Conservation (phyloP, 2,888 invertebrate genomes). For the Protonemura montana region DNA sequence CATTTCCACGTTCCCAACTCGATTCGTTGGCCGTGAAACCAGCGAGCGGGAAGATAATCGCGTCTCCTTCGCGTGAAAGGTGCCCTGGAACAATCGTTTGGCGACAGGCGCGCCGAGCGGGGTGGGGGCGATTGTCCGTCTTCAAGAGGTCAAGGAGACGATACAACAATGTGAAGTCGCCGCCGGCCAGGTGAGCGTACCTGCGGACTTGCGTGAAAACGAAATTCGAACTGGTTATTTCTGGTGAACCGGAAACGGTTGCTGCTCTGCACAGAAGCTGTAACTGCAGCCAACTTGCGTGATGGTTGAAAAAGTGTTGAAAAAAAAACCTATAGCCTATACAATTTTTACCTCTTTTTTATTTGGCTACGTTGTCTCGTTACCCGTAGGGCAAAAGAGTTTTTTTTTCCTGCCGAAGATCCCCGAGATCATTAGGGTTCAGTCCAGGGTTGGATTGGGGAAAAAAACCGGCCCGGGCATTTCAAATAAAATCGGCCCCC, state of each 20-base stretch:
- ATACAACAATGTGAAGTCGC: background rate
- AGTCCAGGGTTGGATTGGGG: no score
- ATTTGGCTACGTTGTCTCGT: conserved; percentile 1
- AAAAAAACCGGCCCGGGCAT: no score
- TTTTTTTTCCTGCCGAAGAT: conserved; percentile 27
- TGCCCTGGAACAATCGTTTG: background rate
- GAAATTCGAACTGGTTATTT: conserved; percentile 32
- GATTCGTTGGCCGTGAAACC: background rate
- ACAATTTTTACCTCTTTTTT: background rate
- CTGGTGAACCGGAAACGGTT: conserved; percentile 18
- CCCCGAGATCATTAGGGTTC: conserved; percentile 31
- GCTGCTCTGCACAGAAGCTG: conserved; percentile 16
- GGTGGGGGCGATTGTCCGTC: background rate
- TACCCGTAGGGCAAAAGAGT: conserved; percentile 1
- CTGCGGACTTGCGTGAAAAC: background rate
- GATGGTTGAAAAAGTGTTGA: background rate
- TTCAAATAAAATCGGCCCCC: no score
- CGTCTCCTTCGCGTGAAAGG: background rate
- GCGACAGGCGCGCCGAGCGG: background rate
- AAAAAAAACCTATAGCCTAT: background rate
- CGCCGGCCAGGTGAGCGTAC: background rate
- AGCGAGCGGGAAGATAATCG: background rate
- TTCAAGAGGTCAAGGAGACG: background rate
- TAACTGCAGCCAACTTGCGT: background rate
- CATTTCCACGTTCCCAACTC: background rate